Evolutionary conservation across 2,888 invertebrate species (phyloP).

Genomic region (Sarcophaga carnaria): DNA sequence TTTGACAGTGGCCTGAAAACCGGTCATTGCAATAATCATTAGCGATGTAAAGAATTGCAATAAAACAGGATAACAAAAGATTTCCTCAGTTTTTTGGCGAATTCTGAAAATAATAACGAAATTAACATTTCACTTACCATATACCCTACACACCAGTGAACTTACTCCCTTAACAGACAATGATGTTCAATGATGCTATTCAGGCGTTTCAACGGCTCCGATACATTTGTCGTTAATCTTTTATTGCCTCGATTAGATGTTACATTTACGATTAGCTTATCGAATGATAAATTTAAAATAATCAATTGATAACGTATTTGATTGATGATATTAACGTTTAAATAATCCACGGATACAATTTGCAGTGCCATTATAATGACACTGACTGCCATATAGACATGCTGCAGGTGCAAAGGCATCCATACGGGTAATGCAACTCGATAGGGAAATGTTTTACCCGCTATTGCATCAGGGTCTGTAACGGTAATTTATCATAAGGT

Average conservation of each 20-base stretch:
- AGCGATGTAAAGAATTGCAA: constrained; percentile 75
- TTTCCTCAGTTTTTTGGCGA: constrained; percentile 72
- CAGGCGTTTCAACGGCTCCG: constrained; percentile 68
- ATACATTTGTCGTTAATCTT: not conserved
- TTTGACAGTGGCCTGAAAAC: constrained; percentile 74
- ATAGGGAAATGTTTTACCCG: constrained; percentile 74
- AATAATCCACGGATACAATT: constrained; percentile 73
- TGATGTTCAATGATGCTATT: constrained; percentile 73
- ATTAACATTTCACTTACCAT: constrained; percentile 1
- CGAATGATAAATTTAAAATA: constrained; percentile 74
- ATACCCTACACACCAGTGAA: not conserved
- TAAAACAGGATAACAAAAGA: constrained; percentile 73
- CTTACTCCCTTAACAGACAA: constrained; percentile 72
- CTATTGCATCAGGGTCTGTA: constrained; percentile 72
- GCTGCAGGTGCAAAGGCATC: constrained; percentile 68
- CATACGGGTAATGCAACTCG: constrained; percentile 72
- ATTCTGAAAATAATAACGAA: constrained; percentile 66
- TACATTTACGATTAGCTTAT: constrained; percentile 67
- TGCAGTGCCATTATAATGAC: constrained; percentile 71
- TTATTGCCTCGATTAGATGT: not conserved
- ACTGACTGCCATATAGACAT: constrained; percentile 73
- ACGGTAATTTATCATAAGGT: not conserved
- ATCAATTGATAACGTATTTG: constrained; percentile 76
- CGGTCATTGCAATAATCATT: constrained; percentile 74
- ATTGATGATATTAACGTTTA: constrained; percentile 75